These are phyloP conservation scores for Nezara viridula DNA, from an alignment of 2,888 invertebrate species.

Conservation along the genomic window DNA sequence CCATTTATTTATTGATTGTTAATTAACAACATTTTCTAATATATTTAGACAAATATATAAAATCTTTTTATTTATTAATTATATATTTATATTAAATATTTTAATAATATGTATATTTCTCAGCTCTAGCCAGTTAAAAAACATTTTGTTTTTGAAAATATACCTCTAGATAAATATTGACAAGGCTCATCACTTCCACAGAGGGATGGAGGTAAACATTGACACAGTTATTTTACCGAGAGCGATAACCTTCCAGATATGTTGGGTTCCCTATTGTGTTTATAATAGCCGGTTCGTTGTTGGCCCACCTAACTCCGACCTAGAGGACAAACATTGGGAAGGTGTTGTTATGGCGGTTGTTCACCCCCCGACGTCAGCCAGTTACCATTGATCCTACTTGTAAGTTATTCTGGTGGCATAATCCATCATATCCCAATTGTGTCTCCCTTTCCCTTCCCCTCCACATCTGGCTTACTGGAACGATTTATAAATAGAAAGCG, in stretches of 20 bases:
- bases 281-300: not conserved
- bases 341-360: slow-evolving; percentile 4
- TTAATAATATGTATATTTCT: no score
- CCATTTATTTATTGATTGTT: no score
- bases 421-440: slow-evolving; percentile 40
- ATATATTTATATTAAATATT: no score
- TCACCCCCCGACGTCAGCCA: slow-evolving; percentile 9
- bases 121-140: no score
- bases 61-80: no score
- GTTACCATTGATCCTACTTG: slow-evolving; percentile 28
- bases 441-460: not conserved
- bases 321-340: not conserved
- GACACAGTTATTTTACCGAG: not conserved
- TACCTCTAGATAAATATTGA: no score
- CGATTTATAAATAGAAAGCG: not conserved
- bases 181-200: no score
- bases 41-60: no score
- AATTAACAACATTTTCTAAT: no score
- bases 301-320: not conserved
- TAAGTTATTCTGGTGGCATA: slow-evolving; percentile 30
- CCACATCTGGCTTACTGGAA: not conserved
- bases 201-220: no score
- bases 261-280: not conserved
- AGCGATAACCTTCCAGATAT: not conserved
- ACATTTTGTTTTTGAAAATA: no score